Percentiles rank a stretch among this genome's conserved stretches.
Conservation (phyloP, 2,888 invertebrate genomes). For the Diploptera punctata region DNA sequence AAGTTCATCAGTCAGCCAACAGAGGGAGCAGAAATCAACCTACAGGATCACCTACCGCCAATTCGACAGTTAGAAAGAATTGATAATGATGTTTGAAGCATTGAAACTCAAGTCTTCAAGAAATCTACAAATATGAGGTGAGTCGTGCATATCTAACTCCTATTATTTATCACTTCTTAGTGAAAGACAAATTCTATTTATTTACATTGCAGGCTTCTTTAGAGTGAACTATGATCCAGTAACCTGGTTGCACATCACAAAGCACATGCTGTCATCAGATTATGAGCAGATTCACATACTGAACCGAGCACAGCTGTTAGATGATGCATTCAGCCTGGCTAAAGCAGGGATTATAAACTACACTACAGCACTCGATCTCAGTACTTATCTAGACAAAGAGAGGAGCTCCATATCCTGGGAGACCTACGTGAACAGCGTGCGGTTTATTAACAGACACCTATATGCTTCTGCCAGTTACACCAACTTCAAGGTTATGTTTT, state of each 20-base stretch:
- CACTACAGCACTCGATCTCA: not conserved
- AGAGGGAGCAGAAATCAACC: too few relatives aligned
- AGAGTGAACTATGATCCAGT: conserved; percentile 77
- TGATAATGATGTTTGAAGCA: too few relatives aligned
- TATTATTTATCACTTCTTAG: too few relatives aligned
- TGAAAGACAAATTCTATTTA: too few relatives aligned
- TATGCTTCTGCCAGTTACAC: not conserved
- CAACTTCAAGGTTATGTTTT: not conserved
- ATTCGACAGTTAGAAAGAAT: too few relatives aligned
- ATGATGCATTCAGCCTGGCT: conserved; percentile 64
- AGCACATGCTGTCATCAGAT: conserved; percentile 62
- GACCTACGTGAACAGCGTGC: not conserved
- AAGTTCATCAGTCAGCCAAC: too few relatives aligned
- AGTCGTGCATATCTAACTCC: too few relatives aligned
- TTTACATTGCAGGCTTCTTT: conserved; percentile 58
- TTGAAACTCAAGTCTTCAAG: too few relatives aligned
- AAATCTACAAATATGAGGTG: too few relatives aligned
- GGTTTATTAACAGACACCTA: not conserved
- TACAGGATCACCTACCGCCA: too few relatives aligned
- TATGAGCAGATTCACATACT: conserved; percentile 66
- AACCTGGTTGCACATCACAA: conserved; percentile 72
- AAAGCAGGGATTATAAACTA: not conserved
- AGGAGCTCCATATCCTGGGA: not conserved
- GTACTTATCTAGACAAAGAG: not conserved
- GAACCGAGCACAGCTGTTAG: conserved; percentile 82